Base-by-base conservation (phyloP, 2,888 invertebrate species). In the Macrophya annulata region DNA sequence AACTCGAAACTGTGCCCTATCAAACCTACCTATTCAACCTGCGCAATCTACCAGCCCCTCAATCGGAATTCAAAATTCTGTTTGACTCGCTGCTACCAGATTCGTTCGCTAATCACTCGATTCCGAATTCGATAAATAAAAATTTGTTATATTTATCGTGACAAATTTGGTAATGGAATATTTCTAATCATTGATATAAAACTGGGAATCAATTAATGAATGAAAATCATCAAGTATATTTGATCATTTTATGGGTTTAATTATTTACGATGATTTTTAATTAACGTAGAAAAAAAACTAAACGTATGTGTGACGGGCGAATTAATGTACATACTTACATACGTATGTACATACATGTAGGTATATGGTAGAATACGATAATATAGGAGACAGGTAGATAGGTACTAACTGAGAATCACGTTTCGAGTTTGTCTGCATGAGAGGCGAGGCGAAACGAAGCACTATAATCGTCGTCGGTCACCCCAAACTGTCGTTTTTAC, bases 31-130 rank as follows among this genome's bases (percentile, higher is more conserved):
- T 25, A 31, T 43, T 40, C 40, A 68, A 43, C 83, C 48, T 31
- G 12, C 31, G 48, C 40, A 62, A n/a, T 25, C 81, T 15, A 40
- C 48, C 21, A 55, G 77, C 55, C 55, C 62, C 62, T 59, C 59
- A 65, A 81, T 62, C 62, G 81, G 40, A 65, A 81, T 81, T 43
- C 43, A 15, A 62, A 81, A 83, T 83, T 83, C 83, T 62, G 83
- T 83, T 83, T 83, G 83, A 83, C 51, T 62, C 81, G 21, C 17
- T 55, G 5, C 4, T 37, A 37, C 55, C 77, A 55, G 77, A 77
- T 55, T 74, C 72, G 5, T 4, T 45, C 21, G 21, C 72, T 74
- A 21, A 21, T 43, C 21, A n/a, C 40, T 45, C 45, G 10, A 74
- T 74, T 9, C 45, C 17, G 12, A 68, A 68, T 37, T 6, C 6